A percentile compares a stretch with the other conserved stretches of the same genome.
Evolutionary conservation across 2,888 invertebrate species (phyloP).

Genomic region (Hydraecia micacea): DNA sequence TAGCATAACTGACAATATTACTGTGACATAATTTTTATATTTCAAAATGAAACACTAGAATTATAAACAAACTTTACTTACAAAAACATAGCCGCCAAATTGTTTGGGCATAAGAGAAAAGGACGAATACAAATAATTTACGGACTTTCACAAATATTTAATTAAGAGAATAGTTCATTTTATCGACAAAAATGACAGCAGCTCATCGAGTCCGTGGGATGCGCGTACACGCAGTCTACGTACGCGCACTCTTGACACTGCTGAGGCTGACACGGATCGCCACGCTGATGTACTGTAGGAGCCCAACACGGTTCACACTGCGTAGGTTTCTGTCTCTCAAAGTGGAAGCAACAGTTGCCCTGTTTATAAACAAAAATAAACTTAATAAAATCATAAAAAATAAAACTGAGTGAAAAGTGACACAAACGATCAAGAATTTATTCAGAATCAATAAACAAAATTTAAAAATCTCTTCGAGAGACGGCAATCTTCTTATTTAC

Average conservation of each 20-base stretch:
- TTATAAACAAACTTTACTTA: slow-evolving; percentile 59
- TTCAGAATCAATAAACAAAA: slow-evolving; percentile 51
- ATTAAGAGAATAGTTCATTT: not conserved
- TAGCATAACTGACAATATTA: slow-evolving; percentile 7
- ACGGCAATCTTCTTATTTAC: slow-evolving; percentile 78
- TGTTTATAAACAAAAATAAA: slow-evolving; percentile 70
- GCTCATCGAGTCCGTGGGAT: slow-evolving; percentile 54
- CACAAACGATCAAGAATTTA: slow-evolving; percentile 39
- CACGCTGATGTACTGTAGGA: slow-evolving; percentile 41
- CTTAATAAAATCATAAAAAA: slow-evolving; percentile 44
- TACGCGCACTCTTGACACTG: slow-evolving; percentile 67
- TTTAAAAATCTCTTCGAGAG: slow-evolving; percentile 64
- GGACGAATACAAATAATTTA: slow-evolving; percentile 56
- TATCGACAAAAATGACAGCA: slow-evolving; percentile 72
- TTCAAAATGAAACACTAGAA: slow-evolving; percentile 30
- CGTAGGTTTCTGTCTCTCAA: slow-evolving; percentile 75
- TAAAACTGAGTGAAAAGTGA: slow-evolving; percentile 27
- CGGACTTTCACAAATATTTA: slow-evolving; percentile 49
- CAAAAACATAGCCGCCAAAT: slow-evolving; percentile 76
- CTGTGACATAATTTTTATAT: slow-evolving; percentile 14
- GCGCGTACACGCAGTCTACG: slow-evolving; percentile 70
- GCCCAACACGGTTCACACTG: slow-evolving; percentile 53
- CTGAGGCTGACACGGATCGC: slow-evolving; percentile 32
- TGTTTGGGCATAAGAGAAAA: slow-evolving; percentile 68
- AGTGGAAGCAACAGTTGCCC: slow-evolving; percentile 84